These are phyloP conservation scores for Neotoxoptera formosana DNA, from an alignment of 1,140 invertebrate species.

Conservation along the genomic window DNA sequence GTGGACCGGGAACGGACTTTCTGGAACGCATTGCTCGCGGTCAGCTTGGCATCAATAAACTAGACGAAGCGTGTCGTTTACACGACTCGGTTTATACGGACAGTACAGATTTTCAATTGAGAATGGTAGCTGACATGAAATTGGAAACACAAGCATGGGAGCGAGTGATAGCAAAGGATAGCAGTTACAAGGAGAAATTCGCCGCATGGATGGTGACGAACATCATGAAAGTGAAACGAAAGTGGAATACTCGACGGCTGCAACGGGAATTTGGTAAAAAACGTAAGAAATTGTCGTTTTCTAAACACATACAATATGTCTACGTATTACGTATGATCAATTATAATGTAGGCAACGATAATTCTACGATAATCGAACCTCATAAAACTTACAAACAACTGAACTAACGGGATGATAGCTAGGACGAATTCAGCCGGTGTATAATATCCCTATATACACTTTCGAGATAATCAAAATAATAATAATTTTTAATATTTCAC, in stretches of 20 bases:
- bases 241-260: background rate
- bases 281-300: background rate
- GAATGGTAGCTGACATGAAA: constrained; percentile 29
- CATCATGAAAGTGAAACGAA: constrained; percentile 61
- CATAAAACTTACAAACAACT: background rate
- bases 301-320: background rate
- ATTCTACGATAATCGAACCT: background rate
- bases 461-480: too few species aligned
- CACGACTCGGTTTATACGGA: constrained; percentile 32
- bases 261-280: background rate
- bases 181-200: constrained; percentile 62
- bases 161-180: constrained; percentile 61
- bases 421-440: background rate
- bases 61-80: constrained; percentile 33
- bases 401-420: background rate
- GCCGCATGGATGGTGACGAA: constrained; percentile 62
- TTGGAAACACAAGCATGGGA: constrained; percentile 35
- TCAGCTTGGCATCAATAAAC: constrained; percentile 23
- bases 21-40: background rate
- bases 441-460: too few species aligned
- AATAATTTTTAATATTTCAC: too few species aligned
- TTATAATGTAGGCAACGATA: background rate
- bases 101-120: background rate
- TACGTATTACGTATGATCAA: background rate
- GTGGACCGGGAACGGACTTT: constrained; percentile 45